Evolutionary conservation across 2,113 vertebrate genomes (phyloP), one percentile per base, ranked within the genome.

Genomic region (Etheostoma spectabile): DNA sequence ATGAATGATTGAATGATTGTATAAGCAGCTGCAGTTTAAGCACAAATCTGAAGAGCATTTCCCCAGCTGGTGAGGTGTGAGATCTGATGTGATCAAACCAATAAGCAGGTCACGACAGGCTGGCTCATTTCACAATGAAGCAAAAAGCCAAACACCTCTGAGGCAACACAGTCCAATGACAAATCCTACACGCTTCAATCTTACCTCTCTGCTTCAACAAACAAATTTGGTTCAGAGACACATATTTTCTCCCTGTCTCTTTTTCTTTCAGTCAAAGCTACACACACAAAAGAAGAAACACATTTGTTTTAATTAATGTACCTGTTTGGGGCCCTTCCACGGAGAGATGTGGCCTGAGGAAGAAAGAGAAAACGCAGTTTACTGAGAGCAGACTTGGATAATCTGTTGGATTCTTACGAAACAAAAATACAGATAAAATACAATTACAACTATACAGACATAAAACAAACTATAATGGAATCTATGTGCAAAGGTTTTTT

Each of bases 291-390:
- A 45, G 38, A 55, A 75, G 8, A 70, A 57, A 68, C 19, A 68
- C 24, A 56, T 24, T 53, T 21, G 38, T 22, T 48, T 78, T 14
- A 67, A 33, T 82, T 14, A 52, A 2, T 1, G 8, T 97, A 99
- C 98, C 96, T 98, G 97, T 95, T 99, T 99, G 94, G 97, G 96
- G 92, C 96, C 96, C 93, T 99, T 99, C 97, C 98, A 99, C 33
- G 97, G 97, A 94, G 98, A 97, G 94, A 97, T 97, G 93, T 99
- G 97, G 93, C 97, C 98, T 99, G 94, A 79, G 95, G 84, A 93
- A 19, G 74, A 87, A 94, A 90, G 90, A 94, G 87, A 90, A 57
- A 85, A 78, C 13, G 62, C 21, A 79, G 68, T 82, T 30, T 75
- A 18, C 21, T 60, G 19, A 74, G 15, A 68, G 22, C 30, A 71